Conservation (phyloP, 2,888 invertebrate genomes). For the Mechanitis mazaeus region DNA sequence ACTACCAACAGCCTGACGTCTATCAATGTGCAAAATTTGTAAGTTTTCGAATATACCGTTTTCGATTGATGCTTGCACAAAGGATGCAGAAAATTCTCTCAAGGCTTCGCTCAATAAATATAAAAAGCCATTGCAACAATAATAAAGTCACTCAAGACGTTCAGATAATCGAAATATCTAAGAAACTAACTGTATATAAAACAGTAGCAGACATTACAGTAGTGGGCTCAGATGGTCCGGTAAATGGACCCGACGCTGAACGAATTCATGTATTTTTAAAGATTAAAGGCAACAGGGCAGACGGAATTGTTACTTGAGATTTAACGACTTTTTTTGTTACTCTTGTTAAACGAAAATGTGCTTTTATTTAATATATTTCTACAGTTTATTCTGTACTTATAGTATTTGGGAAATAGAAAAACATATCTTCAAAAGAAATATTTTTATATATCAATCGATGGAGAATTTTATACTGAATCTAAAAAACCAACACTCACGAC, state of each 20-base stretch:
- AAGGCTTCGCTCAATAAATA: not conserved
- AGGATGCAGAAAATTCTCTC: too few species aligned
- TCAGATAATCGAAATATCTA: slow-evolving; percentile 5
- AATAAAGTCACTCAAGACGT: not conserved
- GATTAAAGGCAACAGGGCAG: slow-evolving; percentile 18
- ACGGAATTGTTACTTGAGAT: slow-evolving; percentile 6
- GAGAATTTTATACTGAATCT: too few species aligned
- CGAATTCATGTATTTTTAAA: slow-evolving; percentile 26
- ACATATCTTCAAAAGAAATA: too few species aligned
- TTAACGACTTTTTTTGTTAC: slow-evolving; percentile 13
- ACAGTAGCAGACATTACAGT: slow-evolving; percentile 9
- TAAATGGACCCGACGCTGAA: slow-evolving; percentile 37
- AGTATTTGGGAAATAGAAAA: too few species aligned
- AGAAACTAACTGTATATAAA: slow-evolving; percentile 23
- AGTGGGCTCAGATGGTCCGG: slow-evolving; percentile 41
- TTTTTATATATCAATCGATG: too few species aligned
- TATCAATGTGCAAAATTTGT: too few species aligned
- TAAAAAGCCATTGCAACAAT: not conserved
- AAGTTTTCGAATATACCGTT: too few species aligned
- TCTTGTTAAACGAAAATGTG: not conserved
- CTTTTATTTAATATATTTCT: not conserved
- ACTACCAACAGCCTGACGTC: too few species aligned
- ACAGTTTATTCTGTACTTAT: too few species aligned
- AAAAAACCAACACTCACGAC: too few species aligned
- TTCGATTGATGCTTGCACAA: too few species aligned